Base-by-base conservation (phyloP, 1,140 invertebrate genomes). In the Drosophila equinoxialis region DNA sequence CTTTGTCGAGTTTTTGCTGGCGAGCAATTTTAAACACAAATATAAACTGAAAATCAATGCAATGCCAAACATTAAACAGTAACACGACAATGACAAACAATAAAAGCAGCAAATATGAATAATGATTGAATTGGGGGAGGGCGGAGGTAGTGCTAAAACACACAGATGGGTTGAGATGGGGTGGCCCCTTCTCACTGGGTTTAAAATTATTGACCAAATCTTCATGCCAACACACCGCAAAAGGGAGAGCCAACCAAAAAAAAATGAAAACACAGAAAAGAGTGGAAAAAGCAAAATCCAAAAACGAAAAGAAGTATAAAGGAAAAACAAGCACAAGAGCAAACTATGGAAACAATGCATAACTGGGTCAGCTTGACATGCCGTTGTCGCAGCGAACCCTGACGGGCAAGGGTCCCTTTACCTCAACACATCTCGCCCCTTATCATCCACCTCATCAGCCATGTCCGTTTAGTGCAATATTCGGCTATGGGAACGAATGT, bases 281-380 rank as follows among this genome's bases (percentile, higher is more conserved):
- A 20, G 6, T 4, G 11, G 1, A 51, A 51, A 23, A 20, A n/a
- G 17, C 30, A 30, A 30, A 30, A 30, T 30, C 30, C 30, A 30
- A 30, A 23, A 51, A 23, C 7, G 10, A 39, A 54, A 54, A 55
- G 26, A 58, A 14, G 7, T 11, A 17, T 17, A 35, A 58, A 58
- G 55, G 55, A 59, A 59, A 85, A 86, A 86, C 65, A 70, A 86
- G 83, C 73, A 59, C 84, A 87, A 86, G 79, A 87, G 83, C 83
- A 87, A 69, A 73, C 82, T 86, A 73, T 76, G 71, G 76, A 69
- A 60, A 62, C 67, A 72, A 70, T 80, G 70, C 70, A 89, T 80
- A 87, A 87, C 80, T 87, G 80, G 83, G 83, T 87, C 83, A 89
- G 78, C 89, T 87, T 87, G 83, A 87, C 80, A 89, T 89, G 83